Conservation (phyloP, 2,797 vertebrate genomes). For the Protosalanx chinensis region DNA sequence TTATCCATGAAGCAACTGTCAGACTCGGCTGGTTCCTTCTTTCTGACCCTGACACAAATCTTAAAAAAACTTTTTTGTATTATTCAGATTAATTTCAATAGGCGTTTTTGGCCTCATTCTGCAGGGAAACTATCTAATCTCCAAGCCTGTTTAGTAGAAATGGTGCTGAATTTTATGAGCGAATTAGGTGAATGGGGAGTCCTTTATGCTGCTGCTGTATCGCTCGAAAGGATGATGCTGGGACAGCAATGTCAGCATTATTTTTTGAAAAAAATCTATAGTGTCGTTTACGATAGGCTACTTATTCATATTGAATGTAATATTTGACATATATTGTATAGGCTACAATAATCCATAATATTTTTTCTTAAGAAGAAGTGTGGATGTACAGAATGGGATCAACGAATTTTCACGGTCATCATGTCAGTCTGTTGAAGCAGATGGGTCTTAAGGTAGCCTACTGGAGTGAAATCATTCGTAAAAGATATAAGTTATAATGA, state of each 20-base stretch:
- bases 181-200: constrained; percentile 11
- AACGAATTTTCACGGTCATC: neutral
- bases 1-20: constrained; percentile 86
- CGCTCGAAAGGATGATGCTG: too few relatives aligned
- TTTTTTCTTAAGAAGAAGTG: neutral
- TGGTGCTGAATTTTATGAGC: constrained; percentile 32
- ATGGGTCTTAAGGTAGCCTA: neutral
- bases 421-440: neutral
- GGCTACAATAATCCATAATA: neutral
- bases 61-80: constrained; percentile 77
- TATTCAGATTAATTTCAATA: constrained; percentile 80
- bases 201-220: neutral
- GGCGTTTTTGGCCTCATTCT: constrained; percentile 73
- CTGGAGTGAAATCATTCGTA: neutral
- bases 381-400: too few relatives aligned
- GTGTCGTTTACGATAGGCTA: too few relatives aligned
- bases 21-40: constrained; percentile 80
- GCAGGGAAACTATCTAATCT: constrained; percentile 78
- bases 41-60: constrained; percentile 79
- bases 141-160: constrained; percentile 76
- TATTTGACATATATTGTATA: neutral
- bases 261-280: too few relatives aligned
- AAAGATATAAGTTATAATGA: constrained; percentile 9
- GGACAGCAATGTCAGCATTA: too few relatives aligned
- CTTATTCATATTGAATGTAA: neutral